phyloP scores from a whole-genome alignment of 35 echinoderm and acorn worm species.

The Nesometra sesokonis region DNA sequence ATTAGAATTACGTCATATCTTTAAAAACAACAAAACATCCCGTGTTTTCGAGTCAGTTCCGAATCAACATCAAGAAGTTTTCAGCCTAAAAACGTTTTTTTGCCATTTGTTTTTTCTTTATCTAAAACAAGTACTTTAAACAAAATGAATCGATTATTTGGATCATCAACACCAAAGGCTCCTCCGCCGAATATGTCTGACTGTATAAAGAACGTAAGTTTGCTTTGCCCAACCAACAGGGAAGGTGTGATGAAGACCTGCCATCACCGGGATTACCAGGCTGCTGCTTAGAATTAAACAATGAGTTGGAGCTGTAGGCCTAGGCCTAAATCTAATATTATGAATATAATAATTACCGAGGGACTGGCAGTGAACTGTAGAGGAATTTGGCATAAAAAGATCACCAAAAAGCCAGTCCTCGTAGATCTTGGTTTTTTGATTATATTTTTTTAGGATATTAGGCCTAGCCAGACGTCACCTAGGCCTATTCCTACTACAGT shows the following conservation, averaged over 20 bases:
- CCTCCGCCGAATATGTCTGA: conserved; percentile 61
- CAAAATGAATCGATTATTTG: conserved; percentile 80
- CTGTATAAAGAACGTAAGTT: conserved; percentile 73
- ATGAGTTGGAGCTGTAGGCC: too few species aligned
- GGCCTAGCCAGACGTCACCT: not conserved
- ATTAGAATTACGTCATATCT: not conserved
- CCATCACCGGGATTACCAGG: not conserved
- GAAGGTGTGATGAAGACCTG: not conserved
- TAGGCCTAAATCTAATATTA: too few species aligned
- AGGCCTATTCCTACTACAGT: too few species aligned
- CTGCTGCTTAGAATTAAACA: too few species aligned
- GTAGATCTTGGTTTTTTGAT: too few species aligned
- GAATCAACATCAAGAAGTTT: not conserved
- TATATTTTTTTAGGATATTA: too few species aligned
- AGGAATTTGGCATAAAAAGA: too few species aligned
- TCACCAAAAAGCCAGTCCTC: too few species aligned
- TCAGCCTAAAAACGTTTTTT: not conserved
- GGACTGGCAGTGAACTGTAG: too few species aligned
- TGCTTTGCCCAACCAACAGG: not conserved
- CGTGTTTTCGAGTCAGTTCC: not conserved
- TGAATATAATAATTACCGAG: too few species aligned
- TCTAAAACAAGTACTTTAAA: not conserved
- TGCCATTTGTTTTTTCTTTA: not conserved
- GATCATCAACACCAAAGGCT: conserved; percentile 53
- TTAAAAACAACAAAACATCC: not conserved